Conservation (phyloP, 1,140 invertebrate species). For the Drosophila parvula region DNA sequence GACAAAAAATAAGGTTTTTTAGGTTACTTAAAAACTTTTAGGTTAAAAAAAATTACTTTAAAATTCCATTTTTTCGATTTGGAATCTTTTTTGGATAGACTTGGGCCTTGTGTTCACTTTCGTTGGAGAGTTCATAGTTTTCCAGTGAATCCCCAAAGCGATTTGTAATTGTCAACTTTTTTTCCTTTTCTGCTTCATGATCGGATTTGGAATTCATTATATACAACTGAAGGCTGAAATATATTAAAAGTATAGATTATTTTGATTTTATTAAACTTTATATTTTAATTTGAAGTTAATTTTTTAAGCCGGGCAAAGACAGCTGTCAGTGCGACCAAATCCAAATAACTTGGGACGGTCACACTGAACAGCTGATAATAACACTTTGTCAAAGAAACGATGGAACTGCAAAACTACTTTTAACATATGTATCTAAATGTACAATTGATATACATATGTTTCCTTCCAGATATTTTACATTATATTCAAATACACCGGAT, state of each 20-base stretch:
- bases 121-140: conserved; percentile 32
- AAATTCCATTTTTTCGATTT: conserved; percentile 31
- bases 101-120: conserved; percentile 11
- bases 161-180: conserved; percentile 39
- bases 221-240: conserved; percentile 12
- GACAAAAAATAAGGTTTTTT: background rate
- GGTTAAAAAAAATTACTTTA: conserved; percentile 39
- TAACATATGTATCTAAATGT: background rate
- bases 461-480: background rate
- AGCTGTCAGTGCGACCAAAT: background rate
- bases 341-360: background rate
- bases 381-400: background rate
- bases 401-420: background rate
- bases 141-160: conserved; percentile 30
- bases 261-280: background rate
- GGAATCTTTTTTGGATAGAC: conserved; percentile 23
- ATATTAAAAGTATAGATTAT: background rate
- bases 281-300: background rate
- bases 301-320: background rate
- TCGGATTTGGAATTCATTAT: conserved; percentile 47
- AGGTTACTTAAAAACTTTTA: too few species aligned
- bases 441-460: background rate
- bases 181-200: conserved; percentile 37
- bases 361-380: conserved; percentile 11
- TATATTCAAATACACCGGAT: background rate